Base-by-base conservation (phyloP, 1,140 invertebrate genomes). In the Drosophila athabasca region DNA sequence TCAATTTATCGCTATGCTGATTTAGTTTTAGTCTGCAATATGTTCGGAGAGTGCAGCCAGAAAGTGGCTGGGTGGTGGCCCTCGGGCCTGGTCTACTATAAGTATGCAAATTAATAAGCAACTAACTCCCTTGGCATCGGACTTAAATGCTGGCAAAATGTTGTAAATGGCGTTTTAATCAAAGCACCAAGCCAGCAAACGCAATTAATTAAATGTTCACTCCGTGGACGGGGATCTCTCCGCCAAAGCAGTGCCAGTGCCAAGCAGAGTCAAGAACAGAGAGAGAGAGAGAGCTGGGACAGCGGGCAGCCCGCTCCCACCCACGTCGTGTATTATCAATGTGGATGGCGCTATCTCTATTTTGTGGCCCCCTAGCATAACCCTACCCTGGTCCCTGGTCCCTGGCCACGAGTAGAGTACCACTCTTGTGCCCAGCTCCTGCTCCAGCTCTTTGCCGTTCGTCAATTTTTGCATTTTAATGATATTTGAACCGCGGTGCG, bases 391-490 rank as follows among this genome's bases (percentile, higher is more conserved):
- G 19, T 29, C 62, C 61, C 59, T 55, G 17, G 17, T 29, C 62
- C 61, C 59, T 55, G 17, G 31, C 43, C 60, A 19, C 11, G 15
- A 31, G 31, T 31, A 31, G 15, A 31, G 31, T 31, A 31, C 41
- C 17, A 61, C 19, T 15, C 26, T 43, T 45, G 13, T 31, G 8
- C 39, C 49, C 22, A 31, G n/a, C 55, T 54, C 41, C 71, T 55
- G 17, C 17, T 19, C 22, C 22, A 5, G 24, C 24, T 26, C 70
- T 48, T 52, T 71, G 71, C 62, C 54, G 62, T 60, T 78, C 82
- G 80, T 87, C 70, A 79, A 87, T 87, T 87, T 85, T 88, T 87
- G 82, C 78, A 87, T 87, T 82, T 87, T 87, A 87, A 88, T 88
- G 78, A 87, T 85, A 71, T 87, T 85, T 79, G 78, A 85, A 75